These are phyloP conservation scores for Hippocampus abdominalis DNA, from an alignment of 2,113 vertebrate genomes.

Conservation along the genomic window DNA sequence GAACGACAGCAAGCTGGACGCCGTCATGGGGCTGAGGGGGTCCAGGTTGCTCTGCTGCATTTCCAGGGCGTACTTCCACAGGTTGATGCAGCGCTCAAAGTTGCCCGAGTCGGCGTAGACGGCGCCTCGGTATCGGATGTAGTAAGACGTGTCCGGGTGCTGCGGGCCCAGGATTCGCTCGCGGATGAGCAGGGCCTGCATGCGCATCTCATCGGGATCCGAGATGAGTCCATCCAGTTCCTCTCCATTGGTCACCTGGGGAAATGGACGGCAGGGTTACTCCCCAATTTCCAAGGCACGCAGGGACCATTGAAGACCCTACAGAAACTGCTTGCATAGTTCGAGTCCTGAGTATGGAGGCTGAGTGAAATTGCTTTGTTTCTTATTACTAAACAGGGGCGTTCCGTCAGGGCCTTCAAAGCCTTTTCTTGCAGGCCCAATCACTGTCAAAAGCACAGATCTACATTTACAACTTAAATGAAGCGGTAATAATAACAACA, in stretches of 20 bases:
- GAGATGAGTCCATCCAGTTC: slow-evolving; percentile 94
- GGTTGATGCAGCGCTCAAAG: slow-evolving; percentile 95
- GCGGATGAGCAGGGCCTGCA: slow-evolving; percentile 94
- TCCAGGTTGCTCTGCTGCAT: slow-evolving; percentile 98
- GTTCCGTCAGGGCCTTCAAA: too few species aligned
- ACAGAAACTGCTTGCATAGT: too few species aligned
- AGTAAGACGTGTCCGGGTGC: slow-evolving; percentile 97
- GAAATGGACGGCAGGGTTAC: not conserved
- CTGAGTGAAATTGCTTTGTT: too few species aligned
- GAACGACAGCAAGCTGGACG: slow-evolving; percentile 94
- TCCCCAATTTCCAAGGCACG: not conserved
- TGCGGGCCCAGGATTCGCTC: slow-evolving; percentile 95
- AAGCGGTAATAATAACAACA: too few species aligned
- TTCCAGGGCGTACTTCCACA: slow-evolving; percentile 98
- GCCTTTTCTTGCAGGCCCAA: too few species aligned
- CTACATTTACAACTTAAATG: too few species aligned
- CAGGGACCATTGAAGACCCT: too few species aligned
- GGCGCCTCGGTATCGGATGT: slow-evolving; percentile 94
- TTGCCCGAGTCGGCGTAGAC: slow-evolving; percentile 98
- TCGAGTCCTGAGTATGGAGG: too few species aligned
- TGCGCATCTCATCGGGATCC: slow-evolving; percentile 97
- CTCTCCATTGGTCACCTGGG: slow-evolving; percentile 74
- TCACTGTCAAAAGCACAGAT: too few species aligned
- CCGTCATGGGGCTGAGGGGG: slow-evolving; percentile 95
- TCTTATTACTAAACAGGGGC: too few species aligned